Evolutionary conservation across 2,888 invertebrate species (phyloP), one percentile per base, ranked within the genome.

Genomic region (Lamellibrachia columna): DNA sequence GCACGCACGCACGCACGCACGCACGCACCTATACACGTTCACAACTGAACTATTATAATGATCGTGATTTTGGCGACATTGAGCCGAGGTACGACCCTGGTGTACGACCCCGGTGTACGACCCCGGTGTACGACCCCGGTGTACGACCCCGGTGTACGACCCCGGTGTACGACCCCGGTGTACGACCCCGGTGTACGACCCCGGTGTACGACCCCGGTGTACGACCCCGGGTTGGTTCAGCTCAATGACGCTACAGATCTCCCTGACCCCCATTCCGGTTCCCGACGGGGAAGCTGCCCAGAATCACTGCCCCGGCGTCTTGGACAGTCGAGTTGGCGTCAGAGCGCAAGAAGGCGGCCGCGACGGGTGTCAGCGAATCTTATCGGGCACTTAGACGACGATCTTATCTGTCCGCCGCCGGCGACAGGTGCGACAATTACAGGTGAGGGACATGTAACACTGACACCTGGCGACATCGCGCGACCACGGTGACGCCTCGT

Each of bases 351-450:
- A 75, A 22, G 3, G 22, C 75, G 75, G 2, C 75, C 15, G 22
- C 75, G 75, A 75, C 22, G 75, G 75, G 75, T 75, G 75, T 22
- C 75, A n/a, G n/a, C 75, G 75, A 75, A 75, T 75, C 75, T 75
- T 75, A 75, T 75, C 75, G n/a, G 75, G 75, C 75, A 75, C 75
- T 75, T 75, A 75, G n/a, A 75, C 22, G 75, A 75, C 75, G 75
- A 75, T 75, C 75, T 75, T 75, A 75, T 75, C 75, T 75, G 75
- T 22, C 75, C 75, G 75, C 6, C 75, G 75, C 22, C 75, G 75
- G 75, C 75, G 75, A 75, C 75, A 75, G 75, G 75, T 75, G 75
- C 75, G 75, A 75, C 75, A 75, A 75, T 75, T 75, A 75, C 75
- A n/a, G n/a, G 15, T 6, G 22, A 75, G 75, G 75, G 15, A 75